Evolutionary conservation across 2,113 vertebrate species (phyloP).

Genomic region (Dicaeum eximium): DNA sequence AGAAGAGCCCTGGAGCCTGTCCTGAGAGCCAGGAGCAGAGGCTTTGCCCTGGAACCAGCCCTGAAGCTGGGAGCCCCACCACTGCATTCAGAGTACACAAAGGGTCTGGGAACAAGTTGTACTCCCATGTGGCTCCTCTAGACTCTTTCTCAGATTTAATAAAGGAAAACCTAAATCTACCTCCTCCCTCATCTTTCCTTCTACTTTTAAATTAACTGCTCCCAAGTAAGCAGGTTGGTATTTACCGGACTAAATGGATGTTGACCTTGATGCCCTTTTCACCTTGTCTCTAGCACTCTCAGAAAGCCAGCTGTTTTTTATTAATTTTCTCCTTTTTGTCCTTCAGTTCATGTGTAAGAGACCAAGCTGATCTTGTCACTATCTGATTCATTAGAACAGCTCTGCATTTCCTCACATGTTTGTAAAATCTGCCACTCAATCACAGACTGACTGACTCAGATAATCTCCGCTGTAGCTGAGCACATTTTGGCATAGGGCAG

Average conservation of each 20-base stretch:
- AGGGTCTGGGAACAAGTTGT: neutral
- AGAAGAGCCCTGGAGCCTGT: neutral
- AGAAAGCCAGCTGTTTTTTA: neutral
- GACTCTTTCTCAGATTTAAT: neutral
- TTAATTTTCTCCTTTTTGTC: neutral
- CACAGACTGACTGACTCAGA: neutral
- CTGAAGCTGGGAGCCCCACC: neutral
- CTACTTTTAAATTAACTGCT: neutral
- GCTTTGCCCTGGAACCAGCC: neutral
- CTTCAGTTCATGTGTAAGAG: neutral
- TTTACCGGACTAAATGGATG: neutral
- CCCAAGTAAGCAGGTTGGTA: neutral
- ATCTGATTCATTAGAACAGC: neutral
- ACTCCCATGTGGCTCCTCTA: neutral
- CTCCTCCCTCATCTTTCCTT: neutral
- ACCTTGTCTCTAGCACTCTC: neutral
- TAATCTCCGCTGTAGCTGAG: neutral
- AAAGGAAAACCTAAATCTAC: neutral
- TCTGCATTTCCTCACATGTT: neutral
- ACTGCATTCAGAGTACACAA: neutral
- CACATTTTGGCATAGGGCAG: rapidly evolving
- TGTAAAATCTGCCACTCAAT: neutral
- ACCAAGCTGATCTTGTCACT: neutral
- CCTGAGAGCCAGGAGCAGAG: neutral
- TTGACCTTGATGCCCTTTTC: neutral